Evolutionary conservation across 2,797 vertebrate species (phyloP).

Genomic region (Cuniculus paca): DNA sequence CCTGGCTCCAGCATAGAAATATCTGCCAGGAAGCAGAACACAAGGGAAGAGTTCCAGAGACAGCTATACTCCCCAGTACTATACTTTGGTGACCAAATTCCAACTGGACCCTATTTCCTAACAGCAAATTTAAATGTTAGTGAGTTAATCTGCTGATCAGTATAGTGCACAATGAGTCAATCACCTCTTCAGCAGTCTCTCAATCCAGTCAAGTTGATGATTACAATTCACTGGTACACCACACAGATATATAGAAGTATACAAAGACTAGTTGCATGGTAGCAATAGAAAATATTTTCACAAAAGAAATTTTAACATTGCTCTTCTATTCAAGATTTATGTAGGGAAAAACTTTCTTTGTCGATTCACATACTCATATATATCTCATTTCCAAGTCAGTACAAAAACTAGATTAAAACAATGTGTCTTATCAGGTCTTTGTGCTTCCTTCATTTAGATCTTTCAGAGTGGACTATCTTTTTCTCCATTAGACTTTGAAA

Average conservation of each 20-base stretch:
- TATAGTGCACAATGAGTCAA: neutral
- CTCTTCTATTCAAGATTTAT: neutral
- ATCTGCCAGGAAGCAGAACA: neutral
- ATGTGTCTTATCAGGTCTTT: neutral
- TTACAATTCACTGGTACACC: neutral
- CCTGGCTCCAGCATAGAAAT: neutral
- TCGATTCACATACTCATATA: too few relatives aligned
- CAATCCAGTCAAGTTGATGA: neutral
- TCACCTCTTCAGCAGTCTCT: neutral
- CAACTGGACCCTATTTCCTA: neutral
- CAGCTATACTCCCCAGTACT: neutral
- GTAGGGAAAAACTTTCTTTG: neutral
- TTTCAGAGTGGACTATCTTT: neutral
- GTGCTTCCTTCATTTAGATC: conserved; percentile 1
- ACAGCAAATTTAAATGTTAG: neutral
- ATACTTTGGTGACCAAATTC: neutral
- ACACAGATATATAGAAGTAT: neutral
- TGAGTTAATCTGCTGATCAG: neutral
- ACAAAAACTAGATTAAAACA: conserved; percentile 56
- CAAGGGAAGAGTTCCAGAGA: neutral
- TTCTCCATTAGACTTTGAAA: neutral
- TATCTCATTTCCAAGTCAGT: neutral
- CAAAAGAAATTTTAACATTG: neutral
- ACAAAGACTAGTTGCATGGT: neutral
- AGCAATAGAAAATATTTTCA: neutral